Conservation (phyloP, 1,140 invertebrate species). For the Orchestia grillus region DNA sequence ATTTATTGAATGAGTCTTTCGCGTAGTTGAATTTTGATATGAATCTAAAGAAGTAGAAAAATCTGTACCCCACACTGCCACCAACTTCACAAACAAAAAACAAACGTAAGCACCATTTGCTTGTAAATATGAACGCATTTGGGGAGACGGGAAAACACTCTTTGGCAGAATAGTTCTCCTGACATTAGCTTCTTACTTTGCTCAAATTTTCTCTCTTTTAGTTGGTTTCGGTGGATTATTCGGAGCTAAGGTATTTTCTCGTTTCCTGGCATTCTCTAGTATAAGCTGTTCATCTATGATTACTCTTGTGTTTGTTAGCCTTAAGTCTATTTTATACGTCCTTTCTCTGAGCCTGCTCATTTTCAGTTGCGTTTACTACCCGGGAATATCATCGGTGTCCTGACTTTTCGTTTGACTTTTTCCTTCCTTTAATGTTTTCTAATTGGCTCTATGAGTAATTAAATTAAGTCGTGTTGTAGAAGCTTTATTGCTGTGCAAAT, state of each 20-base stretch:
- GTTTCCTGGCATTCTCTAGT: constrained; percentile 49
- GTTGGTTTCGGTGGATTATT: constrained; percentile 3
- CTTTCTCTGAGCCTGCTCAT: constrained; percentile 32
- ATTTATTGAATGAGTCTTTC: background rate
- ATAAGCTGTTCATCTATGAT: constrained; percentile 31
- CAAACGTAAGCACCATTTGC: background rate
- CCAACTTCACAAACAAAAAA: background rate
- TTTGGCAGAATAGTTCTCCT: constrained; percentile 12
- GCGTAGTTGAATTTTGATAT: background rate
- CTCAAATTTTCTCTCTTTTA: constrained; percentile 5
- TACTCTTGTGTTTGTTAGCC: constrained; percentile 48
- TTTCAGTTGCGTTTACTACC: background rate
- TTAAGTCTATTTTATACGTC: constrained; percentile 53
- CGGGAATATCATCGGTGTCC: constrained; percentile 39
- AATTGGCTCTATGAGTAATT: background rate
- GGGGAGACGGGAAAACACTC: constrained; percentile 29
- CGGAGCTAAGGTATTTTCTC: constrained; percentile 45
- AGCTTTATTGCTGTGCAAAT: constrained; percentile 44
- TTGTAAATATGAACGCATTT: constrained; percentile 51
- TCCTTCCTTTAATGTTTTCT: background rate
- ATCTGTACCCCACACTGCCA: background rate
- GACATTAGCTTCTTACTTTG: background rate
- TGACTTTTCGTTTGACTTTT: constrained; percentile 23
- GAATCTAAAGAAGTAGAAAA: background rate
- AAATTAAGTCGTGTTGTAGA: background rate